A percentile compares a stretch with the other conserved stretches of the same genome.
Conservation (phyloP, 2,797 vertebrate genomes). For the Poeciliopsis presidionis region DNA sequence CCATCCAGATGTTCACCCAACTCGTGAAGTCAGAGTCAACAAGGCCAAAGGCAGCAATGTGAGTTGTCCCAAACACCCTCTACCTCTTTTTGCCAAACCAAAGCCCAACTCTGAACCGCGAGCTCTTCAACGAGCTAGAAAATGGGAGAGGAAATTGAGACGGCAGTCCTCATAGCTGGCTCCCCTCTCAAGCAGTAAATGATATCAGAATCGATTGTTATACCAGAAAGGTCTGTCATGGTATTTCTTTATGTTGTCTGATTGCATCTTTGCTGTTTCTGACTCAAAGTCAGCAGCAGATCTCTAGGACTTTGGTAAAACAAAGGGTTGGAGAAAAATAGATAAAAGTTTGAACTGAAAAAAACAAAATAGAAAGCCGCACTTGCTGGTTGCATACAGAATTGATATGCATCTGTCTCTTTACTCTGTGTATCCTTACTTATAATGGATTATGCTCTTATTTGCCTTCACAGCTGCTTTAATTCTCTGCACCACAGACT, state of each 20-base stretch:
- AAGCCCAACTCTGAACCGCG: not conserved
- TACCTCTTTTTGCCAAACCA: conserved; percentile 15
- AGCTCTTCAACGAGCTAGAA: conserved; percentile 37
- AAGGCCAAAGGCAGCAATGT: not conserved
- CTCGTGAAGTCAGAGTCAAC: conserved; percentile 10
- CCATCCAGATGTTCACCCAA: conserved; percentile 7
- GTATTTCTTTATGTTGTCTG: not conserved
- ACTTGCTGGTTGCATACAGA: not conserved
- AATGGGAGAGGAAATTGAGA: conserved; percentile 26
- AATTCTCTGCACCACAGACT: not conserved
- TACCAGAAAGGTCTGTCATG: not conserved
- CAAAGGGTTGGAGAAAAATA: not conserved
- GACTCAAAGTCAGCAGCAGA: not conserved
- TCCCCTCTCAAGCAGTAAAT: conserved; percentile 11
- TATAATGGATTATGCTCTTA: not conserved
- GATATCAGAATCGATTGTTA: conserved; percentile 16
- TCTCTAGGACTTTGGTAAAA: not conserved
- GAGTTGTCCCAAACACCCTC: not conserved
- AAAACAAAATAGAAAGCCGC: not conserved
- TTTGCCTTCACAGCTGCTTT: not conserved
- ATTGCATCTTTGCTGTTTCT: not conserved
- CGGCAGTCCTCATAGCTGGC: conserved; percentile 5
- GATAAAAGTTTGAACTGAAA: not conserved
- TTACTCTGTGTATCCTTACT: not conserved
- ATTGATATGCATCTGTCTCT: not conserved